Evolutionary conservation across 2,797 vertebrate genomes (phyloP).

Genomic region (Odontamblyopus rebecca): DNA sequence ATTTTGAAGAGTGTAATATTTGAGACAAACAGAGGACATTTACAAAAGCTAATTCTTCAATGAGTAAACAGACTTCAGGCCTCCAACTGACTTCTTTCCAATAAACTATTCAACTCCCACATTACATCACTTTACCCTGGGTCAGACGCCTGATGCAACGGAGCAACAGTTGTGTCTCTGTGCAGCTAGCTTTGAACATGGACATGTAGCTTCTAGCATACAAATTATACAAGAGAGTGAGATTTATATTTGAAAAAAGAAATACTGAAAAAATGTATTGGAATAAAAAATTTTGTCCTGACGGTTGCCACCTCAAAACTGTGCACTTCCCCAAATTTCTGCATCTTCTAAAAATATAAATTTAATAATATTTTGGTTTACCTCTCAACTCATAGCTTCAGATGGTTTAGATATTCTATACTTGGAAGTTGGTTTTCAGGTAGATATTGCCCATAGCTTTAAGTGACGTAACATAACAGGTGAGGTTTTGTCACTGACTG

Average conservation of each 20-base stretch:
- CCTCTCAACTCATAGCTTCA: neutral
- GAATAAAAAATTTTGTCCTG: neutral
- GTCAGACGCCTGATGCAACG: neutral
- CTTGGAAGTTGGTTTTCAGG: neutral
- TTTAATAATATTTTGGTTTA: neutral
- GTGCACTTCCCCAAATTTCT: neutral
- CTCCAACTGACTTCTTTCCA: conserved; percentile 1
- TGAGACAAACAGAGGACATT: neutral
- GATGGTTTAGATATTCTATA: neutral
- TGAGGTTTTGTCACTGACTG: neutral
- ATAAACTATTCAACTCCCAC: conserved; percentile 9
- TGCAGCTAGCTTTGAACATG: neutral
- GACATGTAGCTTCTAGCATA: neutral
- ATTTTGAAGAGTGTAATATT: too few relatives aligned
- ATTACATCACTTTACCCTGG: conserved; percentile 7
- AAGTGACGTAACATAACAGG: neutral
- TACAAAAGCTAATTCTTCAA: neutral
- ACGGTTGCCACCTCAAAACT: neutral
- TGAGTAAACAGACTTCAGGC: neutral
- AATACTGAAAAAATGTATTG: neutral
- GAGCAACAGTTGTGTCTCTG: neutral
- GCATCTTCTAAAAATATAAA: neutral
- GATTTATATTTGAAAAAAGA: conserved; percentile 1
- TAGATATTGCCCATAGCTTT: too few relatives aligned
- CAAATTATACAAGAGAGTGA: conserved; percentile 2